Base-by-base conservation (phyloP, 2,888 invertebrate species). In the Morpho achilles region DNA sequence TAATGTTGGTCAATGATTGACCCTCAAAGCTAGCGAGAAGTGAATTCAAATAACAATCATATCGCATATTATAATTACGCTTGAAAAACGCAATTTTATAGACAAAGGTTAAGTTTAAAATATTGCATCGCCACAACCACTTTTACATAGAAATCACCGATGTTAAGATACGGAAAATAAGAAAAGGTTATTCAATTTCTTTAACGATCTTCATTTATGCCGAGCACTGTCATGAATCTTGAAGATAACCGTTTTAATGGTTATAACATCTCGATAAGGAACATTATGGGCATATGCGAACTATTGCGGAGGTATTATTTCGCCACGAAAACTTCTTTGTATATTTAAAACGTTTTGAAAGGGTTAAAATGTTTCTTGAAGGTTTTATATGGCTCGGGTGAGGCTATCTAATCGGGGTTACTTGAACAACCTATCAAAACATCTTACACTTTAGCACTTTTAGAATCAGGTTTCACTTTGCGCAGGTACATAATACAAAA, bases 191-290 rank as follows among this genome's bases (percentile, higher is more conserved):
- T 54, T 48, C 54, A 54, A 54, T 54, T 54, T 54, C 54, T 54
- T 54, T 54, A 54, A 54, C 54, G 54, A 54, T 54, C 23, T 48
- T 54, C 54, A 54, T 54, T 54, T 54, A 48, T 48, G 54, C 23
- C 48, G 54, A 42, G 42, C 23, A 43, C 42, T 40, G 79, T 77
- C 76, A 85, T 86, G 83, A 84, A 85, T 85, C 83, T 84, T 76
- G 67, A 76, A 84, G 85, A 87, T 85, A 85, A 84, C 75, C 77
- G 77, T 80, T 82, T 71, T 84, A 83, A 85, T 84, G 82, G 81
- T 80, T 82, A 84, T 84, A 83, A 79, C 73, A 80, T 77, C 74
- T 73, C 77, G 72, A 68, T 71, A 67, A 69, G 71, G 75, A 77
- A 73, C 47, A n/a, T 54, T 48, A 54, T 48, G 48, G 54, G 48